Percentiles rank a stretch among this genome's conserved stretches.
phyloP scores from a whole-genome alignment of 2,113 vertebrate genomes.

The Pelodiscus sinensis region DNA sequence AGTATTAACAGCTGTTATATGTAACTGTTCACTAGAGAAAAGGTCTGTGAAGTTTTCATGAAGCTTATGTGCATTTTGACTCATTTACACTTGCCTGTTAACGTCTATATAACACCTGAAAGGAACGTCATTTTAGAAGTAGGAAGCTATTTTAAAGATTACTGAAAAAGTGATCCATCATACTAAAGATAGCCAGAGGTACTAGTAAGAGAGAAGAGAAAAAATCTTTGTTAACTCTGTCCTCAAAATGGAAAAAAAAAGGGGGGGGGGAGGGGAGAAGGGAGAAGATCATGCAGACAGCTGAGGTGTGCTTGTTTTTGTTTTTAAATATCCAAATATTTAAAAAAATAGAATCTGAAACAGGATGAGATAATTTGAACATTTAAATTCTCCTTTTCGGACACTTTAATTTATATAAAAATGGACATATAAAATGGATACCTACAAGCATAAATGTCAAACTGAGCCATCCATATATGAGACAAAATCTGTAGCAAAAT shows the following conservation, averaged over 20 bases:
- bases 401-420: rapidly evolving
- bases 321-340: rapidly evolving
- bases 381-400: not conserved
- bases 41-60: rapidly evolving
- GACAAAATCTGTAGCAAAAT: rapidly evolving
- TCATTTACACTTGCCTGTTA: not conserved
- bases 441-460: not conserved
- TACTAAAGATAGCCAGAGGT: rapidly evolving
- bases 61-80: not conserved
- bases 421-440: not conserved
- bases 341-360: not conserved
- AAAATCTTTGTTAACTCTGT: not conserved
- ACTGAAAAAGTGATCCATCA: not conserved
- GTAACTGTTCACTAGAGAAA: not conserved
- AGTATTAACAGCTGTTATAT: not conserved
- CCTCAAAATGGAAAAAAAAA: not conserved
- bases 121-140: not conserved
- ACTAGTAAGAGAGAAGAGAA: not conserved
- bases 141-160: not conserved
- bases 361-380: not conserved
- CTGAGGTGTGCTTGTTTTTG: not conserved
- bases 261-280: no score
- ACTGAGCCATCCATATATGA: not conserved
- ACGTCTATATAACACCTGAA: not conserved
- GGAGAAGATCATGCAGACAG: not conserved